These are phyloP conservation scores for Sparidentex hasta DNA, from an alignment of 2,797 vertebrate species.

Conservation along the genomic window DNA sequence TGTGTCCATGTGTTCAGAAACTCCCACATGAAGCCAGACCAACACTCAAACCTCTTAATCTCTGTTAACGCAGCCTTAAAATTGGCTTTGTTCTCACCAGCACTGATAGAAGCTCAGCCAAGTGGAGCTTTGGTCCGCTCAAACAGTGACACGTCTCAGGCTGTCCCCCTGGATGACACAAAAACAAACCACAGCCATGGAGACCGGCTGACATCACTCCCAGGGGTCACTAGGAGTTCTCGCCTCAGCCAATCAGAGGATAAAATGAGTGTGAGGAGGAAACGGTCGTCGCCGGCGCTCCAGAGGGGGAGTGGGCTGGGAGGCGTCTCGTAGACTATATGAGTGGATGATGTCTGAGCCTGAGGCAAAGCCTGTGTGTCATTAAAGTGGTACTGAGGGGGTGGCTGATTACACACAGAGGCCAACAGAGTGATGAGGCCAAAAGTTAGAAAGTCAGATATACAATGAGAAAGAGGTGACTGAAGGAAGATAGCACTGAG, in stretches of 20 bases:
- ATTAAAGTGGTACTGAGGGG: not conserved
- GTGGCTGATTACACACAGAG: not conserved
- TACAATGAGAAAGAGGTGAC: not conserved
- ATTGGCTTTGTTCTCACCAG: constrained; percentile 43
- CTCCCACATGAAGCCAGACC: constrained; percentile 12
- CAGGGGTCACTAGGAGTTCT: constrained; percentile 12
- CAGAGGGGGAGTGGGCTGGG: not conserved
- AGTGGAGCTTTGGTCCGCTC: constrained; percentile 29
- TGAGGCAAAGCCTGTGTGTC: constrained; percentile 2
- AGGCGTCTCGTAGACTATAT: not conserved
- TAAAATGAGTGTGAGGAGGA: not conserved
- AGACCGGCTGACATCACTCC: constrained; percentile 53
- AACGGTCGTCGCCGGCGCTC: not conserved
- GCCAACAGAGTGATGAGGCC: not conserved
- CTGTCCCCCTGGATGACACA: constrained; percentile 37
- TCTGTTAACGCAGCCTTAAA: constrained; percentile 16
- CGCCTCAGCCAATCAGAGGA: constrained; percentile 44
- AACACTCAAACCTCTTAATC: constrained; percentile 36
- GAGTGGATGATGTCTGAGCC: constrained; percentile 1
- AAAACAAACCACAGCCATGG: constrained; percentile 53
- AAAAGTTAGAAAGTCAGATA: not conserved
- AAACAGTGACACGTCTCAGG: constrained; percentile 36
- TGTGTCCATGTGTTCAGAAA: constrained; percentile 34
- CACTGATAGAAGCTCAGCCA: constrained; percentile 47
- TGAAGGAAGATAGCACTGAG: not conserved